Evolutionary conservation across 2,888 invertebrate species (phyloP).

Genomic region (Xanthostigma xanthostigma): DNA sequence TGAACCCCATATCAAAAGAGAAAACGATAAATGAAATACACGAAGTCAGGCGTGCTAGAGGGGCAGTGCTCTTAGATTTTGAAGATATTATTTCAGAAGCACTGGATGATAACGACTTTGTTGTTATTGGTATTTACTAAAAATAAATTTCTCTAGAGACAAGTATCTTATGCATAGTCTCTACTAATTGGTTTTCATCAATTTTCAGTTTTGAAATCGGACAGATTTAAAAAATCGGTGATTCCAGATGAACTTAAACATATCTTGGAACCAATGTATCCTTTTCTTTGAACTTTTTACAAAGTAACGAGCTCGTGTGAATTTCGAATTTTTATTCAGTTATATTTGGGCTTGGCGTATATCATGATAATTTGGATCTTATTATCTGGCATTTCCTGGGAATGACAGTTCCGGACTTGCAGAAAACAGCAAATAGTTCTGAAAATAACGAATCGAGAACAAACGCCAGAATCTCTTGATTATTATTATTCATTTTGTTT

Average conservation of each 20-base stretch:
- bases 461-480: too few relatives aligned
- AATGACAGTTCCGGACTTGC: too few relatives aligned
- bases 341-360: too few relatives aligned
- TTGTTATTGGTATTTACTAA: conserved; percentile 33
- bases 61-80: conserved; percentile 40
- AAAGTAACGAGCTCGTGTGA: not conserved
- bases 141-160: not conserved
- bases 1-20: conserved; percentile 10
- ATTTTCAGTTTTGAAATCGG: conserved; percentile 19
- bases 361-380: too few relatives aligned
- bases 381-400: too few relatives aligned
- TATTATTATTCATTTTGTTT: too few relatives aligned
- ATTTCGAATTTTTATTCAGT: too few relatives aligned
- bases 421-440: too few relatives aligned
- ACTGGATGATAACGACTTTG: conserved; percentile 43
- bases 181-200: not conserved
- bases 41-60: conserved; percentile 39
- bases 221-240: conserved; percentile 13
- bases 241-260: conserved; percentile 21
- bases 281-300: conserved; percentile 13
- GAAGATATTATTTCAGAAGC: conserved; percentile 36
- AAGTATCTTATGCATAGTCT: not conserved
- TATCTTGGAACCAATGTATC: conserved; percentile 22
- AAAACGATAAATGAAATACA: conserved; percentile 20
- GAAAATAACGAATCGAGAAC: too few relatives aligned